Evolutionary conservation across 2,888 invertebrate species (phyloP), one percentile per base, ranked within the genome.

Genomic region (Brachyptera risi): DNA sequence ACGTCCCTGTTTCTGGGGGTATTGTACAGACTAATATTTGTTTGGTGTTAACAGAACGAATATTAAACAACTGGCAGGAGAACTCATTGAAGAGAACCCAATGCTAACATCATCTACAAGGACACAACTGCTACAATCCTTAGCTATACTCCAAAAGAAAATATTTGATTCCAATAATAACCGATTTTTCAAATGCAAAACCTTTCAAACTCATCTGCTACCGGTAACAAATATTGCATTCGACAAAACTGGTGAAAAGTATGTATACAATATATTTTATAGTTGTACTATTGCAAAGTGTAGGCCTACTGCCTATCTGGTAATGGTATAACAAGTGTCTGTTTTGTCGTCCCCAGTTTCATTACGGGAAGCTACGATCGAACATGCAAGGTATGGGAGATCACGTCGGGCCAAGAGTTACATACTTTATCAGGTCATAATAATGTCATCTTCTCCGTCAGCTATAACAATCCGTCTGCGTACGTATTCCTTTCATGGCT

Each of bases 301-400:
- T n/a, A n/a, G n/a, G n/a, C n/a, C n/a, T n/a, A n/a, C n/a, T n/a
- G n/a, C n/a, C n/a, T n/a, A n/a, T n/a, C n/a, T n/a, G n/a, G n/a
- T n/a, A n/a, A n/a, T n/a, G n/a, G n/a, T n/a, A n/a, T n/a, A n/a
- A n/a, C n/a, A n/a, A n/a, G n/a, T n/a, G n/a, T n/a, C n/a, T n/a
- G n/a, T n/a, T n/a, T n/a, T n/a, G n/a, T n/a, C n/a, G n/a, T n/a
- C 66, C 68, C 38, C 69, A 89, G 88, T 71, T 90, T 89, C 73
- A 76, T 90, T 64, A 86, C 91, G 1, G 90, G 90, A 66, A 91
- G 91, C 74, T 92, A 91, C 73, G 92, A 92, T 73, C 80, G 91
- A 67, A 90, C 90, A 17, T 91, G 91, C 75, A 88, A 88, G 73
- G 79, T 92, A 59, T 90, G 90, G 85, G 82, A 87, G 73, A 85